These are phyloP conservation scores for Xerus inauris DNA, from an alignment of 2,113 vertebrate genomes.

Conservation along the genomic window DNA sequence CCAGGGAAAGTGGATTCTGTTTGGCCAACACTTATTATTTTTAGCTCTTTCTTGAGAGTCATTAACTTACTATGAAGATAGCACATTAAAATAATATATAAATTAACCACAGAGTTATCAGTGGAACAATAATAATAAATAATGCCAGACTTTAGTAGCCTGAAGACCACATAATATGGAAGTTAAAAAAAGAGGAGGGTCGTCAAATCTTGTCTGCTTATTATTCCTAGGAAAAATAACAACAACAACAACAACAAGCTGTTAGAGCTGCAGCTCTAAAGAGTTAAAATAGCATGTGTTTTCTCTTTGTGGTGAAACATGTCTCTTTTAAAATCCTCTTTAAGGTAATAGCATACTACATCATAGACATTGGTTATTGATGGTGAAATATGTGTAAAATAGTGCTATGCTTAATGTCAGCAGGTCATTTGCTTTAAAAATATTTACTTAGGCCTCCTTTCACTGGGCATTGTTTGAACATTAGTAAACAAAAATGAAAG, in stretches of 20 bases:
- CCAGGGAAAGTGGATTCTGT: constrained; percentile 48
- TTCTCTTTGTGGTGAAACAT: not conserved
- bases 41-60: constrained; percentile 5
- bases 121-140: not conserved
- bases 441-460: not conserved
- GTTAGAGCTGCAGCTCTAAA: not conserved
- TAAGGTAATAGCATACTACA: not conserved
- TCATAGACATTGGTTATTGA: not conserved
- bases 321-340: constrained; percentile 26
- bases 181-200: not conserved
- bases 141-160: not conserved
- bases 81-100: constrained; percentile 31
- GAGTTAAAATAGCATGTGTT: not conserved
- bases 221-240: not conserved
- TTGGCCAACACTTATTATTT: constrained; percentile 58
- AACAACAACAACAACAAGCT: not conserved
- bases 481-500: not conserved
- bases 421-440: not conserved
- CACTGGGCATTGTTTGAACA: not conserved
- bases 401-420: not conserved
- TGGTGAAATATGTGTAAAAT: not conserved
- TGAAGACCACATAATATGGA: not conserved
- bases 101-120: constrained; percentile 40
- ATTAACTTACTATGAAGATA: constrained; percentile 46
- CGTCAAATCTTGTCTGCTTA: not conserved